These are phyloP conservation scores for Nothocercus nigrocapillus DNA, from an alignment of 2,113 vertebrate genomes.

Conservation along the genomic window DNA sequence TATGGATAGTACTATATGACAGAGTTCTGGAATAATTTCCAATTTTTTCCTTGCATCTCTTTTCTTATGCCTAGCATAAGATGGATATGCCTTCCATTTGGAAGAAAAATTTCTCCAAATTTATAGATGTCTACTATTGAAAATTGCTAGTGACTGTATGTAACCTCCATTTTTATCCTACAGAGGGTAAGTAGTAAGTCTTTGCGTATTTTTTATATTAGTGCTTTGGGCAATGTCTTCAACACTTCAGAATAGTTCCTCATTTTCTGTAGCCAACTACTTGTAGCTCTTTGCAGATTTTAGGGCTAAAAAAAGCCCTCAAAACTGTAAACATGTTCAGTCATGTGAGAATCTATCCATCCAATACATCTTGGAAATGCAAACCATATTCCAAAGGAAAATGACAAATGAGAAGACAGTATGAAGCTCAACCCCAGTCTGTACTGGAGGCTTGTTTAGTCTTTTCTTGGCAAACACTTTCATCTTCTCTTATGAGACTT, in stretches of 20 bases:
- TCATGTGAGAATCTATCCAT: slow-evolving; percentile 53
- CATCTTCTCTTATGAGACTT: background rate
- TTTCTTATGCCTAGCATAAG: background rate
- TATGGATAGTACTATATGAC: background rate
- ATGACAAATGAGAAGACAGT: slow-evolving; percentile 52
- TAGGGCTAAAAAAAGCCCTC: slow-evolving; percentile 50
- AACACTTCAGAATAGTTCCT: background rate
- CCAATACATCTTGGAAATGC: slow-evolving; percentile 46
- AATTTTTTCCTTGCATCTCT: background rate
- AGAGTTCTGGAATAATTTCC: background rate
- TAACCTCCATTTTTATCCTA: background rate
- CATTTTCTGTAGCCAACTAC: slow-evolving; percentile 36
- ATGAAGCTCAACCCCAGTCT: slow-evolving; percentile 20
- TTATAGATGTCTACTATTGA: background rate
- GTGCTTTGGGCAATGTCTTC: background rate
- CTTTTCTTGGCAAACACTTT: background rate
- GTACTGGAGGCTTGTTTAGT: slow-evolving; percentile 13
- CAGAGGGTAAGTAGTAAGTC: background rate
- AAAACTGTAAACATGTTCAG: slow-evolving; percentile 54
- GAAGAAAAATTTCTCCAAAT: background rate
- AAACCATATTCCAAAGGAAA: slow-evolving; percentile 64
- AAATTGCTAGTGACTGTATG: background rate
- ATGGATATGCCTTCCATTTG: background rate
- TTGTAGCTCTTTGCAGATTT: slow-evolving; percentile 52
- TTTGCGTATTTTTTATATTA: background rate